Conservation (phyloP, 2,797 vertebrate genomes). For the Argentina silus region DNA sequence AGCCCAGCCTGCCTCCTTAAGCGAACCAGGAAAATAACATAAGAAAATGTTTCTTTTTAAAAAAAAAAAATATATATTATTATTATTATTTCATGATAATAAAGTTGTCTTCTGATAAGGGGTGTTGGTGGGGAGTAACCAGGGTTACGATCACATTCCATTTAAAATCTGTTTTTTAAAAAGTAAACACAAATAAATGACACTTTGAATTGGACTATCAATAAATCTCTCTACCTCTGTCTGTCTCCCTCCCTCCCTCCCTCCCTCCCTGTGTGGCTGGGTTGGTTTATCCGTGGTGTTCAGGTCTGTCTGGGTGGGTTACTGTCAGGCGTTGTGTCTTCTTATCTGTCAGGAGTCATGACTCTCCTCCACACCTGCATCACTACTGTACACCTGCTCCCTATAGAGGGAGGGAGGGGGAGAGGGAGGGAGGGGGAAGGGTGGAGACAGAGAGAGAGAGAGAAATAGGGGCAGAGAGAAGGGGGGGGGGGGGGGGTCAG, state of each 20-base stretch:
- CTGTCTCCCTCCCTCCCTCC: neutral
- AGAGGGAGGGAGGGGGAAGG: neutral
- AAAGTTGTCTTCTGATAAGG: no score
- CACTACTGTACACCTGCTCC: neutral
- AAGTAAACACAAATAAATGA: no score
- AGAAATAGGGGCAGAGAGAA: conserved; percentile 1
- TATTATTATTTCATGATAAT: neutral
- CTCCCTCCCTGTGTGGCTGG: neutral
- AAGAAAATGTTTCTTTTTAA: neutral
- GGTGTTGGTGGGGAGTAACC: no score
- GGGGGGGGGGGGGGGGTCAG: neutral
- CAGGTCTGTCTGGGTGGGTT: neutral
- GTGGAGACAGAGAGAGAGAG: neutral
- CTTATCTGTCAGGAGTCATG: neutral
- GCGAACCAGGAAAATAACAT: neutral
- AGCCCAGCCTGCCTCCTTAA: neutral
- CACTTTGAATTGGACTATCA: no score
- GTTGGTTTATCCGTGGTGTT: neutral
- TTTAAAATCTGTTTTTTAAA: no score
- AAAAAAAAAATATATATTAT: no score
- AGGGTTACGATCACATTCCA: no score
- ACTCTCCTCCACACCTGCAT: neutral
- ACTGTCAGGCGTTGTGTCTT: no score
- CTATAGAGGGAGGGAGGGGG: neutral
- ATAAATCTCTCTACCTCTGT: neutral